phyloP scores from a whole-genome alignment of 2,797 vertebrate species.

The Strix occidentalis region DNA sequence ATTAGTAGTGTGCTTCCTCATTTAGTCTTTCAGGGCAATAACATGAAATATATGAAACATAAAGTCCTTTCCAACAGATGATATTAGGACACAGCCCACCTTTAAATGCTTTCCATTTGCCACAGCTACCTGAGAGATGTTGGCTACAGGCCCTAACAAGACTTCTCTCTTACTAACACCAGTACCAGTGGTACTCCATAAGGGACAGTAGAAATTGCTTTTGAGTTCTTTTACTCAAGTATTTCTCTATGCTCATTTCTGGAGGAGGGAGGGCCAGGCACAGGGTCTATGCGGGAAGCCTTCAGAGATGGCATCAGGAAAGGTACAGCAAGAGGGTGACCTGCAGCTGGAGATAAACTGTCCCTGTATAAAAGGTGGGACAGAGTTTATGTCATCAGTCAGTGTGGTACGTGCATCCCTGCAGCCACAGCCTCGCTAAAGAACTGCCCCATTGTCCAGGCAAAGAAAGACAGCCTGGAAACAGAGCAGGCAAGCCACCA shows the following conservation, averaged over 20 bases:
- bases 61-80: background rate
- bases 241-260: background rate
- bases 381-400: background rate
- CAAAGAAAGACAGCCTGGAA: background rate
- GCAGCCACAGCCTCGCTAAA: background rate
- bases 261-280: background rate
- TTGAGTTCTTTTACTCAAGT: background rate
- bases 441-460: background rate
- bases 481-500: background rate
- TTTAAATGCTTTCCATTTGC: background rate
- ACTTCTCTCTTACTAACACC: background rate
- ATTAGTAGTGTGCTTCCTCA: background rate
- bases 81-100: background rate
- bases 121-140: background rate
- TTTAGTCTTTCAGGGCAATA: constrained; percentile 17
- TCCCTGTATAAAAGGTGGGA: background rate
- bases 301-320: background rate
- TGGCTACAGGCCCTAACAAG: background rate
- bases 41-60: background rate
- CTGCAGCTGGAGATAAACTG: background rate
- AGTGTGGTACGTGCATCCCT: background rate
- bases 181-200: background rate
- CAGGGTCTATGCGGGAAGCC: background rate
- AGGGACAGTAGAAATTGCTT: background rate
- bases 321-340: background rate